Percentiles rank a stretch among this genome's conserved stretches.
phyloP scores from a whole-genome alignment of 2,113 vertebrate genomes.

The Urocolius indicus region DNA sequence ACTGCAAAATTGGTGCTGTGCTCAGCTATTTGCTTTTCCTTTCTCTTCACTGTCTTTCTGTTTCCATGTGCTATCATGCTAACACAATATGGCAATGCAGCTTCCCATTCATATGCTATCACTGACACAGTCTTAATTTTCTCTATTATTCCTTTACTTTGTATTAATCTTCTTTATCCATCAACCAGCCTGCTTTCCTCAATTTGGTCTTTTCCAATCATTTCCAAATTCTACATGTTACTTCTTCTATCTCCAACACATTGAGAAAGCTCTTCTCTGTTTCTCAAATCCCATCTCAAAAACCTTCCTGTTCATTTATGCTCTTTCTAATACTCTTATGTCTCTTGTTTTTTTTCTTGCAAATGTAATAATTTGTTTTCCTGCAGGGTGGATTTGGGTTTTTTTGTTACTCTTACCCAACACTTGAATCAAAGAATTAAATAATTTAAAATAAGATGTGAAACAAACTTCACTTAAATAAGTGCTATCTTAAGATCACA shows the following conservation, averaged over 20 bases:
- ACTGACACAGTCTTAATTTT: not conserved
- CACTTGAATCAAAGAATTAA: conserved; percentile 34
- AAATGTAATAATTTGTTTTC: conserved; percentile 43
- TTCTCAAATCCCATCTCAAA: conserved; percentile 1
- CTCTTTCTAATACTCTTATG: not conserved
- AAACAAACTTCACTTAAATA: conserved; percentile 4
- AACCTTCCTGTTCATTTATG: not conserved
- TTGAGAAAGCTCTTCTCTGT: not conserved
- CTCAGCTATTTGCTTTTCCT: not conserved
- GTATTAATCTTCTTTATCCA: not conserved
- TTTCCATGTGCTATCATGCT: not conserved
- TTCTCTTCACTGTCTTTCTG: not conserved
- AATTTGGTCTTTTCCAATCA: not conserved
- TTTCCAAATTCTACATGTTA: not conserved
- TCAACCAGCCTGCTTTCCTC: not conserved
- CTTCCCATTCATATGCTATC: not conserved
- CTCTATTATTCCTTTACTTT: not conserved
- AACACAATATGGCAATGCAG: not conserved
- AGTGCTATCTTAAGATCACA: not conserved
- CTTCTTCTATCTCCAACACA: not conserved
- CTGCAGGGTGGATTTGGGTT: conserved; percentile 47
- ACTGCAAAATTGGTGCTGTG: not conserved
- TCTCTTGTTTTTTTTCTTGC: not conserved
- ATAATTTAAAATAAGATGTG: conserved; percentile 38
- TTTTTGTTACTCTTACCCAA: conserved; percentile 42